Evolutionary conservation across 2,797 vertebrate genomes (phyloP), one percentile per base, ranked within the genome.

Genomic region (Enteromius paludinosus): DNA sequence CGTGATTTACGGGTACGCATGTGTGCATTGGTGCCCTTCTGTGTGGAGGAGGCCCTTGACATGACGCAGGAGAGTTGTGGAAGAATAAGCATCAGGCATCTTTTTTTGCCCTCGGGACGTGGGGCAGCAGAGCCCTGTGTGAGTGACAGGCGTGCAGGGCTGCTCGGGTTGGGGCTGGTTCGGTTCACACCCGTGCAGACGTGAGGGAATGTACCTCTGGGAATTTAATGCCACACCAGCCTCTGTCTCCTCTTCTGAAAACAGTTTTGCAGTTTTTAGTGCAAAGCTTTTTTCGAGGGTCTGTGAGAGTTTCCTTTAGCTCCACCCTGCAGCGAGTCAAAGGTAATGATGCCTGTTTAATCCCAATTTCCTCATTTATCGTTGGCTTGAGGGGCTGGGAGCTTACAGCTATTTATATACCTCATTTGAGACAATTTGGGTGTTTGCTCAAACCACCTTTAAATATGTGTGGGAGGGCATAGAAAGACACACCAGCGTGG

Each of bases 181-280:
- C 54, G 73, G 66, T 72, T 74, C 70, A 66, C 62, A 65, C 76
- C 43, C 25, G 54, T 33, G 45, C 45, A 73, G 59, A 49, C n/a
- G 3, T 73, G 69, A 73, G 52, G 28, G 49, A 64, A 74, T 73
- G 38, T 38, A 83, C 43, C 71, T 77, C 83, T 23, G 81, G 62
- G 81, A 82, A 77, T 70, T 66, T 65, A 81, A 81, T 49, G 43
- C 20, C 64, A 81, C 38, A 61, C 69, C 41, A 68, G 64, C 33
- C n/a, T 78, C 80, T 41, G 59, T 64, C 38, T 41, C 9, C 84
- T 85, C 72, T 79, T 72, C 75, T 85, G 28, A 83, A 49, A 78
- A 45, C 68, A 68, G 59, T 82, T 78, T 81, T 5, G 45, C 65
- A 38, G 64, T 79, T 66, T 76, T 68, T 62, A 41, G 35, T 47